Base-by-base conservation (phyloP, 2,888 invertebrate genomes). In the Acrobasis suavella region DNA sequence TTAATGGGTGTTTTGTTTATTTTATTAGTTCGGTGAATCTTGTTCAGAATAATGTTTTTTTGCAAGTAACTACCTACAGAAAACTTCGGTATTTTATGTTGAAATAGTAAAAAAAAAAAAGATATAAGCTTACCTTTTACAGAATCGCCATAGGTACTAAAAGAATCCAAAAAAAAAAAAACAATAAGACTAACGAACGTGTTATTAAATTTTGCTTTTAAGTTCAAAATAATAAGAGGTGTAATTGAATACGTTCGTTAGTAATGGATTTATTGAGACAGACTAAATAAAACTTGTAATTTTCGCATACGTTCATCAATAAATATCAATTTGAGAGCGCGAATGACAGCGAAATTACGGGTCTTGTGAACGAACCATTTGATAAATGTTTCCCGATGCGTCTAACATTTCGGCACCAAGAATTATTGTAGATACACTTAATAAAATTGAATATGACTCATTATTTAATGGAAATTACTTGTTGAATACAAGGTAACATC, bases 251-350 rank as follows among this genome's bases (percentile, higher is more conserved):
- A 42, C 51, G 54, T 46, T 46, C 49, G 54, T 52, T 54, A 46
- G 42, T 55, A 61, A 61, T 54, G 61, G 46, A 70, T 72, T 69
- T 74, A 78, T 73, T 71, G 71, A 61, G 58, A 62, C 67, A 65
- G 72, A 62, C 66, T 69, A 72, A 69, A 58, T 73, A n/a, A 72
- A 75, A 76, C 78, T 70, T 75, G 75, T 81, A 85, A 85, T 85
- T 86, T 85, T 80, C 77, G 76, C 70, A 73, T 75, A 72, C 71
- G 73, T 72, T 61, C 63, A 60, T 67, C 69, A 74, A 79, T 86
- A 86, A 86, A 86, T 86, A 85, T 82, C 85, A 87, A 86, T 86
- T 83, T 82, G 76, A 67, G 69, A 60, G 69, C 70, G 67, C 66
- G 68, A 68, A 55, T 72, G 71, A 76, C 72, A 71, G 70, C 76